A percentile compares a stretch with the other conserved stretches of the same genome.
Conservation (phyloP, 2,888 invertebrate species). For the Ennomos quercinarius region DNA sequence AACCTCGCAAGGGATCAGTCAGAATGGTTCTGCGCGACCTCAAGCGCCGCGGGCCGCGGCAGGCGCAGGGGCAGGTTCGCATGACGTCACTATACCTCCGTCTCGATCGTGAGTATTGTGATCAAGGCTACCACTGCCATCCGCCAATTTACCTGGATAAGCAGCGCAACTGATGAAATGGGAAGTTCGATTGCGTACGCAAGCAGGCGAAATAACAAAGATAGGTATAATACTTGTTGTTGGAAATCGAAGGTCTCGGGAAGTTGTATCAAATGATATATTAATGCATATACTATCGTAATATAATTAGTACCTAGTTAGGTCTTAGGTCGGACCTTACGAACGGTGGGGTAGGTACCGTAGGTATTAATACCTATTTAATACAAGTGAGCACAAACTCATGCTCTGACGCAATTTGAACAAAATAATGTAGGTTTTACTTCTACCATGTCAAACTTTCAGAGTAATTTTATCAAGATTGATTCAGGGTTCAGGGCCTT, state of each 20-base stretch:
- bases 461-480: too few species aligned
- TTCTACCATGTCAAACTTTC: too few species aligned
- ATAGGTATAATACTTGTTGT: neutral
- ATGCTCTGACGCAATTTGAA: too few species aligned
- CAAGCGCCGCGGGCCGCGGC: too few species aligned
- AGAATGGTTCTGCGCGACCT: constrained; percentile 34
- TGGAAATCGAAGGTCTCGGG: constrained; percentile 21
- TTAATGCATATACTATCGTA: too few species aligned
- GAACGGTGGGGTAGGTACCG: too few species aligned
- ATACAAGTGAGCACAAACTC: too few species aligned
- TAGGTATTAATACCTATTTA: too few species aligned
- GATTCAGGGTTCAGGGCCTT: too few species aligned
- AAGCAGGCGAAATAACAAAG: constrained; percentile 4
- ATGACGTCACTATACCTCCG: constrained; percentile 37
- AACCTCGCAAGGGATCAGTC: neutral
- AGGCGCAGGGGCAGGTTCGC: constrained; percentile 27
- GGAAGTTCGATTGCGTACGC: constrained; percentile 28
- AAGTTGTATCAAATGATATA: neutral
- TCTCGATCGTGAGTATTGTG: constrained; percentile 10
- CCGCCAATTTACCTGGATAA: constrained; percentile 12
- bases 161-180: constrained; percentile 23
- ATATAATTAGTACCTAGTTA: too few species aligned
- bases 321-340: too few species aligned
- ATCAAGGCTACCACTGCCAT: constrained; percentile 10
- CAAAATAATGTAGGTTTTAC: too few species aligned